Percentiles rank a stretch among this genome's conserved stretches.
Conservation (phyloP, 2,888 invertebrate genomes). For the Eretmocerus hayati region DNA sequence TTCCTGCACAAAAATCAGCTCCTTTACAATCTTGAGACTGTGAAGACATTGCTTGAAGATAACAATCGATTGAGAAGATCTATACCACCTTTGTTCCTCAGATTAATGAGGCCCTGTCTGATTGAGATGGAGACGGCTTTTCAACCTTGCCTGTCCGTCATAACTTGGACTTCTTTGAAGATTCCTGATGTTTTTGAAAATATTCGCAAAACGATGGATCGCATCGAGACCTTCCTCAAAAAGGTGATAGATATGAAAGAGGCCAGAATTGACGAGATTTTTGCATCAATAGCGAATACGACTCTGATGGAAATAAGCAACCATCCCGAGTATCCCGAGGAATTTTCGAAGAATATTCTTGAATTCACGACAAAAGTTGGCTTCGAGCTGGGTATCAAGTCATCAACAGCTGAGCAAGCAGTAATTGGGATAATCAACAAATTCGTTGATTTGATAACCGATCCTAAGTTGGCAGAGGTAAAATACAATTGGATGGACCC, state of each 20-base stretch:
- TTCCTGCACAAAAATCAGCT: slow-evolving; percentile 68
- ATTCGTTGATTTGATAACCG: slow-evolving; percentile 60
- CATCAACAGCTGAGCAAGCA: slow-evolving; percentile 65
- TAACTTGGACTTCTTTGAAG: slow-evolving; percentile 77
- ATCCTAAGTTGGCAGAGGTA: slow-evolving; percentile 52
- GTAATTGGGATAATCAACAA: slow-evolving; percentile 71
- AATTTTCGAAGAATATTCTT: slow-evolving; percentile 60
- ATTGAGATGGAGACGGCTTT: slow-evolving; percentile 64
- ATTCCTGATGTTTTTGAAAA: slow-evolving; percentile 58
- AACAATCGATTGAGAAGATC: slow-evolving; percentile 50
- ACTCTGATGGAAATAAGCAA: slow-evolving; percentile 59
- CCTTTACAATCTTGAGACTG: slow-evolving; percentile 54
- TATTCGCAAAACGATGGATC: slow-evolving; percentile 53
- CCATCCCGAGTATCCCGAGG: slow-evolving; percentile 55
- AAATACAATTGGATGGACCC: slow-evolving; percentile 61
- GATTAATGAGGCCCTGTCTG: slow-evolving; percentile 61
- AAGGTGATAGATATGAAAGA: slow-evolving; percentile 70
- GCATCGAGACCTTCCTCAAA: slow-evolving; percentile 61
- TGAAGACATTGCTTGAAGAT: slow-evolving; percentile 57
- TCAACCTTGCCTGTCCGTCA: slow-evolving; percentile 67
- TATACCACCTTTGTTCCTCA: slow-evolving; percentile 64
- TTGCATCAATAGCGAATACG: slow-evolving; percentile 57
- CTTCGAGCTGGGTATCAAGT: slow-evolving; percentile 53
- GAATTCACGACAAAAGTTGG: slow-evolving; percentile 51
- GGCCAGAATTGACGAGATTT: slow-evolving; percentile 63